Percentiles rank a stretch among this genome's conserved stretches.
Conservation (phyloP, 2,797 vertebrate species). For the Heterohyrax brucei region DNA sequence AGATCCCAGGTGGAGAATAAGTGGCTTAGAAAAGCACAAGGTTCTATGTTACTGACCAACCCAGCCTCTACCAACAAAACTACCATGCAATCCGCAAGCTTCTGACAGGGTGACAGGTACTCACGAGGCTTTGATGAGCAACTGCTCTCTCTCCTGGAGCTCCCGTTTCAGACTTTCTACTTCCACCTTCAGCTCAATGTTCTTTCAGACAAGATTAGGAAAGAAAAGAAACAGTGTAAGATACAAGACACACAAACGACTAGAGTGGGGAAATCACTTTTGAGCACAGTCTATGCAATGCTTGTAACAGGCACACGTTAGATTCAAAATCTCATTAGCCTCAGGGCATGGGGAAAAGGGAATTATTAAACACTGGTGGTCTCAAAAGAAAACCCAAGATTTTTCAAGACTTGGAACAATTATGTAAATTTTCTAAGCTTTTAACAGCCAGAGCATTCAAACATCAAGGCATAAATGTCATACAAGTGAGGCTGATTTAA, state of each 20-base stretch:
- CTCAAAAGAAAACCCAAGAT: slow-evolving; percentile 63
- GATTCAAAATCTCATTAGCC: slow-evolving; percentile 62
- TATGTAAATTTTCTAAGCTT: slow-evolving; percentile 79
- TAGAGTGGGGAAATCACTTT: neutral
- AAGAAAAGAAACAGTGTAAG: slow-evolving; percentile 64
- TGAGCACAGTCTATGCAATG: accelerated
- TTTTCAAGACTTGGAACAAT: slow-evolving; percentile 79
- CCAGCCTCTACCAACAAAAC: neutral
- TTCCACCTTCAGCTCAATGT: slow-evolving; percentile 99
- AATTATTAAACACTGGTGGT: slow-evolving; percentile 75
- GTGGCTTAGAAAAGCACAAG: neutral
- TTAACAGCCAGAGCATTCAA: slow-evolving; percentile 81
- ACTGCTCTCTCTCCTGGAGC: slow-evolving; percentile 96
- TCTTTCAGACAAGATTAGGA: slow-evolving; percentile 90
- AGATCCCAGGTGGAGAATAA: neutral
- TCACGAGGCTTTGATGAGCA: slow-evolving; percentile 98
- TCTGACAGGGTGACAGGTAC: slow-evolving; percentile 78
- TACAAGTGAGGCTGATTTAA: slow-evolving; percentile 83
- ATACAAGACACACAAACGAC: neutral
- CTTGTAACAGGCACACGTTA: slow-evolving; percentile 8
- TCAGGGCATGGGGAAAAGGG: slow-evolving; percentile 38
- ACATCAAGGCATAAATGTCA: slow-evolving; percentile 83
- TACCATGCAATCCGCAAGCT: neutral
- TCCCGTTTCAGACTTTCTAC: slow-evolving; percentile 98
- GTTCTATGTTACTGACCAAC: neutral